Conservation (phyloP, 1,140 invertebrate species). For the Solen grandis region DNA sequence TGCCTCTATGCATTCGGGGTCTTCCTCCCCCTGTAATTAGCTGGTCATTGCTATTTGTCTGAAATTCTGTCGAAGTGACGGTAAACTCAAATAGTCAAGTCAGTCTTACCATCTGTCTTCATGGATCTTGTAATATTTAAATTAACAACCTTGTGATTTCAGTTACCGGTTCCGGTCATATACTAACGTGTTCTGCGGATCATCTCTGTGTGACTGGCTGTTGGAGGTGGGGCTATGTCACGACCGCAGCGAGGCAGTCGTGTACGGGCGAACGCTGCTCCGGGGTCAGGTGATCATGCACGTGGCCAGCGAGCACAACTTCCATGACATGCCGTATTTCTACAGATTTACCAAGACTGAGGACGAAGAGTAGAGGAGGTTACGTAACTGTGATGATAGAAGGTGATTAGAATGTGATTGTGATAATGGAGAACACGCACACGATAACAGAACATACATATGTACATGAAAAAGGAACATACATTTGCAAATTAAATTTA, state of each 20-base stretch:
- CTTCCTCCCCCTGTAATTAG: too few species aligned
- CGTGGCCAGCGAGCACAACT: constrained; percentile 90
- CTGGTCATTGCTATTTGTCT: too few species aligned
- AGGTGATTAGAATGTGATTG: not conserved
- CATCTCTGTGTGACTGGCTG: constrained; percentile 93
- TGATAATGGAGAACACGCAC: not conserved
- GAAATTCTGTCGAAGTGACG: too few species aligned
- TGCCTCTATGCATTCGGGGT: too few species aligned
- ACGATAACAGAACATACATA: not conserved
- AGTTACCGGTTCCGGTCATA: constrained; percentile 81
- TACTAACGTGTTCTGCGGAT: constrained; percentile 90
- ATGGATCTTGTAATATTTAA: too few species aligned
- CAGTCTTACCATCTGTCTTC: too few species aligned
- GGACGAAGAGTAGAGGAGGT: constrained; percentile 31
- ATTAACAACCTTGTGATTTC: too few species aligned
- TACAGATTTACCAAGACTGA: constrained; percentile 77
- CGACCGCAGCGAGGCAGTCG: constrained; percentile 88
- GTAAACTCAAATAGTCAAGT: too few species aligned
- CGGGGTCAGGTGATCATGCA: constrained; percentile 92
- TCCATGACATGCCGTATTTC: constrained; percentile 83
- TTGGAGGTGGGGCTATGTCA: constrained; percentile 88
- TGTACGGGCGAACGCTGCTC: constrained; percentile 91
- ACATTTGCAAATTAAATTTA: too few species aligned
- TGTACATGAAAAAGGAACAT: not conserved
- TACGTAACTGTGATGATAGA: constrained; percentile 8